These are phyloP conservation scores for Nerophis ophidion DNA, from an alignment of 2,113 vertebrate species.

Conservation along the genomic window DNA sequence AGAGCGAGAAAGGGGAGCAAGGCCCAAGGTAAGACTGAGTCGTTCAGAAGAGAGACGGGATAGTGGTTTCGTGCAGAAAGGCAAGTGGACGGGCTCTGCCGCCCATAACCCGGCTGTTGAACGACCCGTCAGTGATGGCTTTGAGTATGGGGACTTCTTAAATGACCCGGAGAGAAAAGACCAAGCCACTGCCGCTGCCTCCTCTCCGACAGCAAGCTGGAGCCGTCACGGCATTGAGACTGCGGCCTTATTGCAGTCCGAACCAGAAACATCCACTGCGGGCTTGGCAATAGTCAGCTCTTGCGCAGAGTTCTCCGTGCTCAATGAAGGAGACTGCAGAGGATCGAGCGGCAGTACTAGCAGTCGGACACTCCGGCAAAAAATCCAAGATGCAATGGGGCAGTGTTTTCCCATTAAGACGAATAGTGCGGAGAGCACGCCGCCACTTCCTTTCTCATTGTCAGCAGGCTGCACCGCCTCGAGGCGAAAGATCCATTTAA, in stretches of 20 bases:
- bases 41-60: constrained; percentile 69
- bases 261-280: constrained; percentile 33
- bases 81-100: constrained; percentile 65
- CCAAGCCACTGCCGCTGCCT: constrained; percentile 36
- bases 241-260: constrained; percentile 36
- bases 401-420: constrained; percentile 80
- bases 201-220: constrained; percentile 49
- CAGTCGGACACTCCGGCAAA: constrained; percentile 73
- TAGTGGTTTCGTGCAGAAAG: constrained; percentile 47
- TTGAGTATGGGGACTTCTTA: constrained; percentile 69
- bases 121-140: constrained; percentile 72
- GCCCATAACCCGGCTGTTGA: constrained; percentile 46
- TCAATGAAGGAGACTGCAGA: constrained; percentile 52
- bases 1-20: constrained; percentile 67
- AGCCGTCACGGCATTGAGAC: constrained; percentile 57
- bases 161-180: constrained; percentile 49
- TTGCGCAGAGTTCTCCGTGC: constrained; percentile 22
- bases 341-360: constrained; percentile 38
- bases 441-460: constrained; percentile 45
- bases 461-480: constrained; percentile 55
- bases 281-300: constrained; percentile 21
- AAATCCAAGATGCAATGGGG: constrained; percentile 78
- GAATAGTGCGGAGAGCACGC: constrained; percentile 37
- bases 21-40: constrained; percentile 76
- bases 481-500: constrained; percentile 77